A percentile compares a stretch with the other conserved stretches of the same genome.
Evolutionary conservation across 2,888 invertebrate species (phyloP).

Genomic region (Clusia tigrina): DNA sequence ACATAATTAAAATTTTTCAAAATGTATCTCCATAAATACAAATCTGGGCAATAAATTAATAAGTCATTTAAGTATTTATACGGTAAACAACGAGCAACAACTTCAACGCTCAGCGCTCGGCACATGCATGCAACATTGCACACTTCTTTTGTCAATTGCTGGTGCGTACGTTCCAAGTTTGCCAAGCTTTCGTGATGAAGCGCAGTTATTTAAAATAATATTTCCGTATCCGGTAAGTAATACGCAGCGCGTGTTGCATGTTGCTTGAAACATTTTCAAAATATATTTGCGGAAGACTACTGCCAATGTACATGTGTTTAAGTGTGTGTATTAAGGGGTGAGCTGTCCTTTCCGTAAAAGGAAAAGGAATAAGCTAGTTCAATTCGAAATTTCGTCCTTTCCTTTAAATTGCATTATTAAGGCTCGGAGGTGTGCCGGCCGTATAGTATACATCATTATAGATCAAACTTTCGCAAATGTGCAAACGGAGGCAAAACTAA

Average conservation of each 20-base stretch:
- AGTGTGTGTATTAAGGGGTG: too few relatives aligned
- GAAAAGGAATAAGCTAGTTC: too few relatives aligned
- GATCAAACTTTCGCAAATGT: too few relatives aligned
- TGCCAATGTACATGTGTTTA: too few relatives aligned
- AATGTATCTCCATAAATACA: not conserved
- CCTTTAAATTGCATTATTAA: too few relatives aligned
- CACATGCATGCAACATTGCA: not conserved
- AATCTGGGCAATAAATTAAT: not conserved
- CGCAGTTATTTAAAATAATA: not conserved
- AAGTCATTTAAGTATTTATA: not conserved
- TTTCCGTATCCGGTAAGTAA: not conserved
- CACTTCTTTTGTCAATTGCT: not conserved
- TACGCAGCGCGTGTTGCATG: not conserved
- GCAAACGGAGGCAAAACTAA: too few relatives aligned
- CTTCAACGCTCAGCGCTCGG: not conserved
- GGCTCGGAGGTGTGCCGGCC: too few relatives aligned
- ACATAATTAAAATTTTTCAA: not conserved
- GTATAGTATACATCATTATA: too few relatives aligned
- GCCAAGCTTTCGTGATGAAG: not conserved
- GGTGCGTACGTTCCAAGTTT: not conserved
- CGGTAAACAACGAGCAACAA: not conserved
- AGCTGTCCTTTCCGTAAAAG: too few relatives aligned
- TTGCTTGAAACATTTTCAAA: not conserved
- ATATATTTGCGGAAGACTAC: too few relatives aligned
- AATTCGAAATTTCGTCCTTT: too few relatives aligned